Evolutionary conservation across 2,888 invertebrate genomes (phyloP).

Genomic region (Molorchus minor): DNA sequence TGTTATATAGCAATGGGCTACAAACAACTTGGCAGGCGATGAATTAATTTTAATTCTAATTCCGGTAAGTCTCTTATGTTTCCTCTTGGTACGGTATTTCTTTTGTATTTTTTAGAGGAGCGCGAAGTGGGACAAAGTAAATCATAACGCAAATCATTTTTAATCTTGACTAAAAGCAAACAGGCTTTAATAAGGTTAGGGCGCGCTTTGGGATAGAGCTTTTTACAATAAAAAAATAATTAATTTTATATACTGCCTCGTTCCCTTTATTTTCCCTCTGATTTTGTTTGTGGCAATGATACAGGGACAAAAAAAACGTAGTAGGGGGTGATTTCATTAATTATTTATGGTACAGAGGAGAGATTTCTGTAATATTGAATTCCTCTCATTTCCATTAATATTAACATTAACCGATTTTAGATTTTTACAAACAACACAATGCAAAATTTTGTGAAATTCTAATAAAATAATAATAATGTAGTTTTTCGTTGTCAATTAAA

Average conservation of each 20-base stretch:
- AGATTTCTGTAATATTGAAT: too few relatives aligned
- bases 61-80: constrained; percentile 50
- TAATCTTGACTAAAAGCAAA: constrained; percentile 56
- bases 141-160: constrained; percentile 57
- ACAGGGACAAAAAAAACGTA: too few relatives aligned
- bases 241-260: constrained; percentile 41
- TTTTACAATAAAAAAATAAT: constrained; percentile 46
- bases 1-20: constrained; percentile 35
- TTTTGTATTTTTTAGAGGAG: constrained; percentile 51
- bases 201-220: constrained; percentile 44
- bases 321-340: too few relatives aligned
- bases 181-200: constrained; percentile 51
- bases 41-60: constrained; percentile 56
- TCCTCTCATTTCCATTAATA: too few relatives aligned
- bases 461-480: too few relatives aligned
- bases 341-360: too few relatives aligned
- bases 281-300: constrained; percentile 17
- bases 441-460: too few relatives aligned
- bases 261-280: constrained; percentile 18
- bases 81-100: constrained; percentile 41
- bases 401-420: too few relatives aligned
- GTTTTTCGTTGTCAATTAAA: too few relatives aligned
- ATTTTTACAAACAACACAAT: too few relatives aligned
- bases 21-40: constrained; percentile 27
- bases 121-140: constrained; percentile 47